Evolutionary conservation across 1,140 invertebrate species (phyloP), one percentile per base, ranked within the genome.

Genomic region (Psilanteris sp.): DNA sequence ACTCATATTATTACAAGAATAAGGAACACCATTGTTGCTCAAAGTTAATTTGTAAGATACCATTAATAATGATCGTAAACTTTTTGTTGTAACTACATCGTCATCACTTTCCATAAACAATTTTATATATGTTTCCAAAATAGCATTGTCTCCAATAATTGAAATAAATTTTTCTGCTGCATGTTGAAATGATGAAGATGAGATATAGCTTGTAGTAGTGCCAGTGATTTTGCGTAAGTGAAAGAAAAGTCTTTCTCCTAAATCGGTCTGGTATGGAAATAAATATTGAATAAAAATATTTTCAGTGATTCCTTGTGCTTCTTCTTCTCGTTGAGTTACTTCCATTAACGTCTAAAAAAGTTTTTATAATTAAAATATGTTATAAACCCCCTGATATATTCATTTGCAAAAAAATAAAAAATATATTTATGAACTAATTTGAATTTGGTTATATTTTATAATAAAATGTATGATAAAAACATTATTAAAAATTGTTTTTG

Each of bases 41-140:
- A 94, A 94, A 9, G 93, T 92, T 6, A 95, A 88, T 77, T 92
- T 91, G 81, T 95, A 95, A 68, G 93, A 93, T 15, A 91, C 91
- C 85, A 92, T 91, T 0, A 95, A 85, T 4, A 95, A 83, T 1
- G 89, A 89, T 10, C 89, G 90, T 5, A 95, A 87, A 10, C 88
- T 90, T 0, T 92, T 91, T 0, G 90, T 89, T 4, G 85, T 90
- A 50, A 93, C 89, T 0, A 37, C 8, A 26, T 86, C 89, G 18
- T 89, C 86, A 10, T 89, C 88, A 18, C 87, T 89, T 0, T 87
- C 79, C 0, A 88, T 86, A 71, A 89, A 91, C 87, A 92, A 91
- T 48, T 90, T 92, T 10, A 94, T 90, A 66, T 93, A 94, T 46
- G 91, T 91, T 32, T 93, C 92, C 8, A 93, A 83, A 54, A 92